Conservation (phyloP, 2,888 invertebrate species). For the Mythimna ferrago region DNA sequence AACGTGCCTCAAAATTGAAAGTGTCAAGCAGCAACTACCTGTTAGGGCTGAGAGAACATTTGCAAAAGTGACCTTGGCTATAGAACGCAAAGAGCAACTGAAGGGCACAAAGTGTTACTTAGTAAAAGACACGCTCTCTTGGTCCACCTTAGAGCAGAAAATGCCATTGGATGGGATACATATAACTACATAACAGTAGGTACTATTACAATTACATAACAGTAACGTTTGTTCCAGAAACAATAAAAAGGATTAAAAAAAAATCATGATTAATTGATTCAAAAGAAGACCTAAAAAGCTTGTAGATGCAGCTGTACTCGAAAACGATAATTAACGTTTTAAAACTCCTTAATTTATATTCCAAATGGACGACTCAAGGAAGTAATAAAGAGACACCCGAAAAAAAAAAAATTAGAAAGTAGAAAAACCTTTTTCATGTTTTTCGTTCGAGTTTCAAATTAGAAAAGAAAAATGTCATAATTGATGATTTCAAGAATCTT, state of each 20-base stretch:
- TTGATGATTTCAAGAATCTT: constrained; percentile 22
- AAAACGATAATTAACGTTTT: constrained; percentile 39
- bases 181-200: no score
- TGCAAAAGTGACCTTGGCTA: no score
- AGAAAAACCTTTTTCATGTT: constrained; percentile 38
- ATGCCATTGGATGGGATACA: no score
- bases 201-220: no score
- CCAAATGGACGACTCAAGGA: constrained; percentile 26
- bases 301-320: background rate
- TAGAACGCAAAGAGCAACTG: no score
- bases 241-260: background rate
- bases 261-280: background rate
- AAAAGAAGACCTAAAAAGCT: background rate
- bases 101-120: no score
- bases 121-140: no score
- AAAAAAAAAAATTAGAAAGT: constrained; percentile 18
- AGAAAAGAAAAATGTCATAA: constrained; percentile 26
- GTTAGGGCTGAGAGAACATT: no score
- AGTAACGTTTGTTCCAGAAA: background rate
- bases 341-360: constrained; percentile 38
- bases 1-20: no score
- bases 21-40: no score
- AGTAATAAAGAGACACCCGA: constrained; percentile 23
- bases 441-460: constrained; percentile 22
- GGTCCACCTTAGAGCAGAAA: no score